Conservation (phyloP, 2,797 vertebrate genomes). For the Salarias fasciatus region DNA sequence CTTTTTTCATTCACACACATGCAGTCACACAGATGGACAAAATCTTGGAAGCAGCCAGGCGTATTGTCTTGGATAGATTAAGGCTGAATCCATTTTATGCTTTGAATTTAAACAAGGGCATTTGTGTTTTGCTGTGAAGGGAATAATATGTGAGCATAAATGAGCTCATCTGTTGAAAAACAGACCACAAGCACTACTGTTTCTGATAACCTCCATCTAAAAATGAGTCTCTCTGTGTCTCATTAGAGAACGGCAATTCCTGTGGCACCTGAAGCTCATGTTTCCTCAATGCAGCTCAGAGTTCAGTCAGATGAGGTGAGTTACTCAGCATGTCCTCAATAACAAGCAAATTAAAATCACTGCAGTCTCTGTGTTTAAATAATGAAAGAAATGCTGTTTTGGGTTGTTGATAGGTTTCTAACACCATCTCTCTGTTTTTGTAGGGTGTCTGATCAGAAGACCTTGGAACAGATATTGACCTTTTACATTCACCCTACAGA, state of each 20-base stretch:
- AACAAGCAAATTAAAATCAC: not conserved
- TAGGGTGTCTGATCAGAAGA: conserved; percentile 88
- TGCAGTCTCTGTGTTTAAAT: not conserved
- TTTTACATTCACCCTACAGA: conserved; percentile 90
- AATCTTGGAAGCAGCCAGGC: conserved; percentile 53
- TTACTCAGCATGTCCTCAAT: conserved; percentile 10
- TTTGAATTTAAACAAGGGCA: conserved; percentile 52
- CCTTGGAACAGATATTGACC: conserved; percentile 86
- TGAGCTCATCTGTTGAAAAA: conserved; percentile 40
- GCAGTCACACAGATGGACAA: conserved; percentile 54
- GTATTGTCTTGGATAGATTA: conserved; percentile 59
- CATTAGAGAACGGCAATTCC: conserved; percentile 87
- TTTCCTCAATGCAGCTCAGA: conserved; percentile 91
- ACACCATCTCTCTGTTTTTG: not conserved
- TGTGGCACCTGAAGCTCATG: conserved; percentile 92
- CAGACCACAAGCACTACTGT: conserved; percentile 15
- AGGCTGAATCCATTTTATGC: conserved; percentile 43
- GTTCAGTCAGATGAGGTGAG: conserved; percentile 89
- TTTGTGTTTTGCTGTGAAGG: conserved; percentile 55
- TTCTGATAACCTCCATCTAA: conserved; percentile 26
- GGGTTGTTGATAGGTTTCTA: not conserved
- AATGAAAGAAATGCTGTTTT: too few species aligned
- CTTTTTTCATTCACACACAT: conserved; percentile 14
- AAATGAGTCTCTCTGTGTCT: conserved; percentile 47
- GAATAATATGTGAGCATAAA: conserved; percentile 10